Base-by-base conservation (phyloP, 2,888 invertebrate genomes). In the Lutraria lutraria region DNA sequence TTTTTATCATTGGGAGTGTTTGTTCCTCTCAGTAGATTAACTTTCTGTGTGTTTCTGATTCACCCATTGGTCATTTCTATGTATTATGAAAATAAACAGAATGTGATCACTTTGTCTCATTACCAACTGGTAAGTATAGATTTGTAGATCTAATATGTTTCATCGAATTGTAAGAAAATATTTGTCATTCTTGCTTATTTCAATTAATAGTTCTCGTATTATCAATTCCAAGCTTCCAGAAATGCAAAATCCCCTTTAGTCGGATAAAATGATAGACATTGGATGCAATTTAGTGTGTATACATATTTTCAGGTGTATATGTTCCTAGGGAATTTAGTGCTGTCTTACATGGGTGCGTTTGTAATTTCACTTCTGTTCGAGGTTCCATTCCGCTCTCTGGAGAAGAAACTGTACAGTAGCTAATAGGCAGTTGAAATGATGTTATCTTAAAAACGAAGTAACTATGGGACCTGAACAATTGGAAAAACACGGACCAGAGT, bases 1-100 rank as follows among this genome's bases (percentile, higher is more conserved):
- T 76, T 76, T 31, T 76, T 76, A 31, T 76, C 76, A 31, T 76
- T 3, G 76, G 31, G 31, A 76, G 0, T 76, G 76, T 76, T 76
- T 76, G 6, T 76, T 19, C 76, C 76, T 34, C 34, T 76, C 19
- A 76, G 76, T 34, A 76, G 76, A 76, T 15, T 76, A 19, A 76
- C 31, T 3, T 76, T 31, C 6, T 76, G 76, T 76, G 76, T 34
- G 12, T 76, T 76, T 25, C 34, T 76, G 29, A 19, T 76, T 0
- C 76, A 76, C 31, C 76, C 76, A 31, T 76, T 76, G 76, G 76
- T 76, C 16, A 76, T 76, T 4, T 76, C 31, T 3, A 10, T 76
- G 31, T 76, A 76, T 8, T 31, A 76, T 76, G 76, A 76, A 13
- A 76, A 34, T 34, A 76, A 76, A 19, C 76, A 76, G 76, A 76